phyloP scores from a whole-genome alignment of 2,797 vertebrate genomes.

The Cyprinella venusta region DNA sequence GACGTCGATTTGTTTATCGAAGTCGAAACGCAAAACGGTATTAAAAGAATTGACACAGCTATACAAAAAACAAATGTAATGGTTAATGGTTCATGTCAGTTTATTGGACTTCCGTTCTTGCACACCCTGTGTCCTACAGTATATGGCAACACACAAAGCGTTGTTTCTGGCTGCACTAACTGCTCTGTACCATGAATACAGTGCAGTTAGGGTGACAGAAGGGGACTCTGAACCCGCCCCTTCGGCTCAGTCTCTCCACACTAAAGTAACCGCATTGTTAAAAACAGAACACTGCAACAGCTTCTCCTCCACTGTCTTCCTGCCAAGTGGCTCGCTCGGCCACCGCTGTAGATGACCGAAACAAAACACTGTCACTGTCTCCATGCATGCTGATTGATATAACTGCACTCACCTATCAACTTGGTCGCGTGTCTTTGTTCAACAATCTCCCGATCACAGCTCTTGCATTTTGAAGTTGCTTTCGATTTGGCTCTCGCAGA shows the following conservation, averaged over 20 bases:
- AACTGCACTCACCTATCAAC: constrained; percentile 29
- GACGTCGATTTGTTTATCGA: background rate
- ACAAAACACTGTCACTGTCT: background rate
- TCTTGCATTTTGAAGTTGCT: constrained; percentile 15
- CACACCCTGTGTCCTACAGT: background rate
- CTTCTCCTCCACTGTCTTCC: background rate
- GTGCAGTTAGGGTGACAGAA: background rate
- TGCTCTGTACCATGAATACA: background rate
- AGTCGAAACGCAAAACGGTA: background rate
- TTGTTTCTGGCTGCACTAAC: background rate
- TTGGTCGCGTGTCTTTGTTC: constrained; percentile 27
- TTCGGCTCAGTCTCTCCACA: constrained; percentile 10
- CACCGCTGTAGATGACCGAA: background rate
- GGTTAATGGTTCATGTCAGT: too few species aligned
- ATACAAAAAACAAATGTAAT: background rate
- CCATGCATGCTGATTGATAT: background rate
- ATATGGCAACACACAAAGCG: background rate
- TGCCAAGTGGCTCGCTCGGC: background rate
- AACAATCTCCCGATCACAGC: background rate
- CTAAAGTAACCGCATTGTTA: constrained; percentile 27
- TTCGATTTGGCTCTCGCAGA: constrained; percentile 5
- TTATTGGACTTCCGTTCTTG: background rate
- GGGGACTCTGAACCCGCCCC: constrained; percentile 16
- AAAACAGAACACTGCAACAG: background rate
- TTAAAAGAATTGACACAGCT: background rate